Evolutionary conservation across 2,888 invertebrate species (phyloP).

Genomic region (Lycophotia porphyrea): DNA sequence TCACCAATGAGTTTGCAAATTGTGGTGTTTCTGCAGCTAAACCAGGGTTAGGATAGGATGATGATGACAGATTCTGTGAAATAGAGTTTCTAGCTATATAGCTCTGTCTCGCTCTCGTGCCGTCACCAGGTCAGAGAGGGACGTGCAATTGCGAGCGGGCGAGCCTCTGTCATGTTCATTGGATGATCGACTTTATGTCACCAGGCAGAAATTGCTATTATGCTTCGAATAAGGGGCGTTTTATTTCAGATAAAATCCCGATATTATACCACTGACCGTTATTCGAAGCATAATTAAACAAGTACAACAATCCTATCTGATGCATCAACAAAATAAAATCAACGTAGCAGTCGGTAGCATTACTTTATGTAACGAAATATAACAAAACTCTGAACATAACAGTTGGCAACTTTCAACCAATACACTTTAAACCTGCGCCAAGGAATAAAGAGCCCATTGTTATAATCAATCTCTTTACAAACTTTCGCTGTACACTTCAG

Average conservation of each 20-base stretch:
- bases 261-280: too few species aligned
- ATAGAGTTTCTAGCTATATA: too few species aligned
- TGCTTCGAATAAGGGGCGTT: too few species aligned
- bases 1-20: not conserved
- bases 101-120: too few species aligned
- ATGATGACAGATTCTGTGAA: too few species aligned
- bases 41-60: too few species aligned
- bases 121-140: too few species aligned
- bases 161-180: too few species aligned
- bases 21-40: not conserved
- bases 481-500: constrained; percentile 44
- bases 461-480: constrained; percentile 54
- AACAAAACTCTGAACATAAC: constrained; percentile 11
- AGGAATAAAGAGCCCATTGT: constrained; percentile 52
- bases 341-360: not conserved
- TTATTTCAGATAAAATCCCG: too few species aligned
- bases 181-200: too few species aligned
- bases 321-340: not conserved
- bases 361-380: not conserved
- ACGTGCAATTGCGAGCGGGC: too few species aligned
- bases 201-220: too few species aligned
- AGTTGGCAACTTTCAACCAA: constrained; percentile 37
- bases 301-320: not conserved
- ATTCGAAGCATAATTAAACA: not conserved
- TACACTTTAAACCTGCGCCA: constrained; percentile 39